phyloP scores from a whole-genome alignment of 2,113 vertebrate species.

The Diglossa brunneiventris region DNA sequence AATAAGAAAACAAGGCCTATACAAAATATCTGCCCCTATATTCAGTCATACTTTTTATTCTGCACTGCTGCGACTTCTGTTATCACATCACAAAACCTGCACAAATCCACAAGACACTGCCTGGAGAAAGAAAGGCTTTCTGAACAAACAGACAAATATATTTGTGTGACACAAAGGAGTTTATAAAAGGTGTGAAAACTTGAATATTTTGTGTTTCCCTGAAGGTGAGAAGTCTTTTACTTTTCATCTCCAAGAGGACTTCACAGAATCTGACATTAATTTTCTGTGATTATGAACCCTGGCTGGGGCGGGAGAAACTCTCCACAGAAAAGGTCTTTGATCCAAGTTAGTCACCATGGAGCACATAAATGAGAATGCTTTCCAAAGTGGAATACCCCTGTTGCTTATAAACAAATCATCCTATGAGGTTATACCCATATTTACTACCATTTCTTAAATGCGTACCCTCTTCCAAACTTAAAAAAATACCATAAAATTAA shows the following conservation, averaged over 20 bases:
- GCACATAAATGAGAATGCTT: background rate
- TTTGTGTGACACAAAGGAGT: background rate
- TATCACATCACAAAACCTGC: background rate
- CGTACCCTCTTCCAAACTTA: background rate
- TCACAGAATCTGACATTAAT: background rate
- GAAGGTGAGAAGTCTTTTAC: background rate
- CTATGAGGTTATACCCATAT: background rate
- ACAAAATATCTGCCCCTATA: background rate
- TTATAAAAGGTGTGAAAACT: background rate
- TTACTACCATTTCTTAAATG: background rate
- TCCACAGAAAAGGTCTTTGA: background rate
- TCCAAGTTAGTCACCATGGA: background rate
- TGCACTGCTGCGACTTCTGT: background rate
- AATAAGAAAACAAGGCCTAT: background rate
- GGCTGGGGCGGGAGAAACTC: background rate
- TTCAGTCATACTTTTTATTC: conserved; percentile 29
- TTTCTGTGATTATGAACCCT: background rate
- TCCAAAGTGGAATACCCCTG: background rate
- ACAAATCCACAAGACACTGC: background rate
- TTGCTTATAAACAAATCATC: background rate
- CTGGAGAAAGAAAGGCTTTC: background rate
- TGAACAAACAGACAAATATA: background rate
- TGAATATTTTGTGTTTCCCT: background rate
- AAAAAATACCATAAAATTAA: background rate
- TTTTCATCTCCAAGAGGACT: background rate